Base-by-base conservation (phyloP, 2,113 vertebrate species). In the Laterallus jamaicensis region DNA sequence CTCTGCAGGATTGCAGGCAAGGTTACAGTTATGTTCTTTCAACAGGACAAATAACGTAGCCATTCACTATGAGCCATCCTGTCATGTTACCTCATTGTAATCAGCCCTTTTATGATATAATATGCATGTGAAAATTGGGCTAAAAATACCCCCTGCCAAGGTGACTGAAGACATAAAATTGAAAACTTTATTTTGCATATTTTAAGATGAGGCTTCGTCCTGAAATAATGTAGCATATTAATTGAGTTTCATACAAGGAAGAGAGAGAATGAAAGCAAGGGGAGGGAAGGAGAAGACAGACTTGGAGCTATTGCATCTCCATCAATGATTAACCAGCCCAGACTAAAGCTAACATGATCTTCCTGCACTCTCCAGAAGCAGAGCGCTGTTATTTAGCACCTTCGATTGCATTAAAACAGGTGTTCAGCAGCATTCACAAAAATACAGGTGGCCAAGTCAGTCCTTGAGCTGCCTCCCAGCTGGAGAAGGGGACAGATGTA, bases 101-200 rank as follows among this genome's bases (percentile, higher is more conserved):
- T 96, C 96, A 94, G 86, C 39, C n/a, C 74, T 84, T 93, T 96
- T 62, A 94, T 92, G 47, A 94, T 86, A 68, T 50, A 93, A 96
- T 94, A 96, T 95, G 95, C 93, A 96, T 92, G 80, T 87, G 88
- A 50, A 96, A 95, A 96, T 92, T 3, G 59, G 81, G 54, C 81
- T 93, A 96, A 96, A 96, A 96, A 95, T 91, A 96, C 74, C 80
- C 88, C 80, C 69, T 84, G 74, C 90, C 93, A 96, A 95, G 90
- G 91, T 93, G 91, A 96, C 62, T 79, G 86, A 73, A 95, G 86
- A 79, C 83, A 91, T 66, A 79, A 83, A 94, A 88, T 29, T 19
- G 49, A 92, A 92, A 96, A 95, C 70, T 96, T 95, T 91, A 82
- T 87, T 97, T 87, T 92, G 77, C 86, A 93, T 92, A 92, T 92